Base-by-base conservation (phyloP, 2,888 invertebrate genomes). In the Noctua pronuba region DNA sequence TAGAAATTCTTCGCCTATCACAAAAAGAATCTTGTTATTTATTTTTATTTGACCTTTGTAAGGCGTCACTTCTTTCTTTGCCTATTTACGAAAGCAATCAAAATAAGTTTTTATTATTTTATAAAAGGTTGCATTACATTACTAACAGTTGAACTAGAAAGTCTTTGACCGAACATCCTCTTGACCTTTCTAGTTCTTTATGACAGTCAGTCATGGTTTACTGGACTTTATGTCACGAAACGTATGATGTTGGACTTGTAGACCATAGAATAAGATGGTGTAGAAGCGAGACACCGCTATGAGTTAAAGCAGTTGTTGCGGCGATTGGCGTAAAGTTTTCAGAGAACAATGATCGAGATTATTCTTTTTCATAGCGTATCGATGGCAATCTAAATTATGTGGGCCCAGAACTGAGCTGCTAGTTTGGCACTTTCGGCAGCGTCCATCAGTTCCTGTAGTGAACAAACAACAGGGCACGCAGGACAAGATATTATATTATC, bases 211-310 rank as follows among this genome's bases (percentile, higher is more conserved):
- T 69, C 60, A 62, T 58, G 46, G 72, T 73, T 41, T 28, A 46
- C 24, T 62, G 60, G 31, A 69, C n/a, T 69, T 74, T 66, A 69
- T 71, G 31, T 68, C 64, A 75, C 38, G 52, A 73, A 62, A n/a
- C 31, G 16, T 35, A 75, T n/a, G 13, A 38, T 41, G n/a, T 72
- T 60, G 35, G 49, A 62, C 49, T 24, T 68, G 44, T 58, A 52
- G 5, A 18, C 10, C 13, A 38, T n/a, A 58, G 38, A 67, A 7
- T 46, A 68, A 41, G 46, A 58, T 46, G 13, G 0, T n/a, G 16
- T 16, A 38, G 24, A 58, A 67, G 16, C 7, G 28, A 55, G 35
- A 44, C 60, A 16, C 58, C 16, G 16, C 28, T 16, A 2, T 28
- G 28, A 58, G 7, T 16, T 28, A 58, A 58, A 58, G 28, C 28